These are phyloP conservation scores for Galerucella calmariensis DNA, from an alignment of 2,888 invertebrate genomes.

Conservation along the genomic window DNA sequence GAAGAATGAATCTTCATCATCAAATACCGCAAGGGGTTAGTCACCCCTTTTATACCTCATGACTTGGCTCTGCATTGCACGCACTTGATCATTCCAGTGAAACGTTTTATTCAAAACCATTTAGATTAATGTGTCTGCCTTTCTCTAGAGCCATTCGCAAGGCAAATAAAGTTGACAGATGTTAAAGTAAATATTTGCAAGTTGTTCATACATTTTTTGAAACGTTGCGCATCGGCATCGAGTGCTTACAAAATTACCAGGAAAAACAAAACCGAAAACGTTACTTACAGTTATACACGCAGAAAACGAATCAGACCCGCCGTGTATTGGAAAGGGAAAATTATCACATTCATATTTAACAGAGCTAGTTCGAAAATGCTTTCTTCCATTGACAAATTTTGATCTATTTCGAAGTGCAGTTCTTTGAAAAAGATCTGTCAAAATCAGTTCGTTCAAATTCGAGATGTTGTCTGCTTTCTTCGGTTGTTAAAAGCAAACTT, in stretches of 20 bases:
- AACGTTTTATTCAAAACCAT: neutral
- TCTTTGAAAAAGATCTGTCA: too few species aligned
- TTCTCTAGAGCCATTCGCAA: neutral
- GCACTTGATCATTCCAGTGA: neutral
- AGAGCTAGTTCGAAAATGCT: too few species aligned
- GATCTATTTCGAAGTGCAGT: too few species aligned
- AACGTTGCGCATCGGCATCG: neutral
- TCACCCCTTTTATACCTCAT: neutral
- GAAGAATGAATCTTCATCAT: neutral
- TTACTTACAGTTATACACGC: neutral
- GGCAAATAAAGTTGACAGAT: neutral
- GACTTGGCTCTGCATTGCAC: neutral
- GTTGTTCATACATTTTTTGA: constrained; percentile 2
- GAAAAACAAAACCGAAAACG: neutral
- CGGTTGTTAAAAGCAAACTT: too few species aligned
- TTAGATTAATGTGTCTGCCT: constrained; percentile 3
- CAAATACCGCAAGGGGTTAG: neutral
- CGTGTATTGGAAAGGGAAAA: too few species aligned
- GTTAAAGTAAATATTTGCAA: constrained; percentile 3
- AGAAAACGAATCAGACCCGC: neutral
- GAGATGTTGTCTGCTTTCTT: too few species aligned
- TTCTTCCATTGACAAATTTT: too few species aligned
- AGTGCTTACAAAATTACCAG: neutral
- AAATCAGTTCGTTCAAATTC: too few species aligned
- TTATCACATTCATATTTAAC: too few species aligned